Base-by-base conservation (phyloP, 2,888 invertebrate genomes). In the Acrobeloides nanus region DNA sequence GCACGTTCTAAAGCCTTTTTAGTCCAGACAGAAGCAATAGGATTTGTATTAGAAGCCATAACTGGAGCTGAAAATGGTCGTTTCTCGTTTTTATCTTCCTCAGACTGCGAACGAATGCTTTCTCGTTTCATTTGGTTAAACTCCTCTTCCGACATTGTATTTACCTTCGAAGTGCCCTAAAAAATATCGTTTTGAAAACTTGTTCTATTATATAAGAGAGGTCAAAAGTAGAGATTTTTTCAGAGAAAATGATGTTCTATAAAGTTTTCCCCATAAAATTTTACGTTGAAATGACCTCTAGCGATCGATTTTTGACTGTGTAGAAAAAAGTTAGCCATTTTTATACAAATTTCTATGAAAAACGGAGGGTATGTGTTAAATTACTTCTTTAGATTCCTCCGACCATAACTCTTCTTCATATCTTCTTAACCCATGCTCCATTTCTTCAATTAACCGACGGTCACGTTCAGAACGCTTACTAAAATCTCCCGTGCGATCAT, bases 381-480 rank as follows among this genome's bases (percentile, higher is more conserved):
- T 43, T n/a, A 41, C 41, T 25, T 43, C 35, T 26, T 46, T 33
- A 15, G 6, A 50, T 24, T 59, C 46, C 20, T 21, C 46, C 37
- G 55, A 83, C 88, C 88, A 87, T 45, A 95, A 77, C 73, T 92
- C 90, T 73, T 92, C 89, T 76, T 97, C 95, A 66, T 95, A 97
- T 67, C 88, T 86, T 72, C 83, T 84, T 18, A 97, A 81, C n/a
- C 95, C 95, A 75, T 95, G 90, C 64, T 92, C 90, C 64, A 97
- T 97, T 34, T 87, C 85, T 78, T 89, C 86, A 64, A 86, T 89
- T 64, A 93, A 79, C 72, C 93, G 90, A 76, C 90, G 87, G 7
- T 87, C 85, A 78, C 93, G 89, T 81, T 92, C 92, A 32, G 88
- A 86, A 56, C 93, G 80, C 0, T 87, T 85, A 17, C 53, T 45